A percentile compares a stretch with the other conserved stretches of the same genome.
Evolutionary conservation across 2,797 vertebrate species (phyloP).

Genomic region (Epinephelus malabaricus): DNA sequence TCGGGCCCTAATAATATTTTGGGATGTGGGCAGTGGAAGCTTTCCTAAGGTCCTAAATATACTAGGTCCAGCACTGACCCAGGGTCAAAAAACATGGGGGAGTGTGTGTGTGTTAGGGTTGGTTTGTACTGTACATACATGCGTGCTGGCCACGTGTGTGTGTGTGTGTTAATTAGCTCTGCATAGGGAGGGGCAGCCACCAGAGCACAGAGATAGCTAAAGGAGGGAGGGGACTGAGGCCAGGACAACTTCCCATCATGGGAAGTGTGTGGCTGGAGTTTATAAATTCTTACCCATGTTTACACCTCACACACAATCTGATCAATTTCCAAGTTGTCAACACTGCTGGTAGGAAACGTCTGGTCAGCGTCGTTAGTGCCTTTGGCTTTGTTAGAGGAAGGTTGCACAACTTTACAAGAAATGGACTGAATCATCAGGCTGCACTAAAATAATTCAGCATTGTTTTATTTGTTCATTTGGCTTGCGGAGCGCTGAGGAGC

Average conservation of each 20-base stretch:
- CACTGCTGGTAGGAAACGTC: constrained; percentile 65
- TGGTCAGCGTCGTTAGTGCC: constrained; percentile 8
- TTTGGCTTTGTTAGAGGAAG: constrained; percentile 26
- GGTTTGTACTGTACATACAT: constrained; percentile 4
- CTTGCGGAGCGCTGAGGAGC: constrained; percentile 3
- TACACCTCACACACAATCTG: constrained; percentile 57
- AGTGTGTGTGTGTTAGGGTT: not conserved
- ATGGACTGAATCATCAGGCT: constrained; percentile 20
- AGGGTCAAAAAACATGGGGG: no score
- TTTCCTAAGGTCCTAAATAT: no score
- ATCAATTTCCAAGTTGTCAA: constrained; percentile 39
- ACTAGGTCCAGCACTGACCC: no score
- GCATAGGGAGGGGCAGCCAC: constrained; percentile 23
- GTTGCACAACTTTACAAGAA: not conserved
- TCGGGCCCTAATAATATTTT: no score
- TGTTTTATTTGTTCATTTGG: not conserved
- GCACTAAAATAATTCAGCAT: constrained; percentile 21
- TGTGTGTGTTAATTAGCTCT: constrained; percentile 32
- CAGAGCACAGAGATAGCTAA: not conserved
- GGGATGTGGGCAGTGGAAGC: no score
- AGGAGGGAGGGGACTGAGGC: constrained; percentile 59
- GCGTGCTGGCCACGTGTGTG: not conserved
- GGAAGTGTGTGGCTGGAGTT: constrained; percentile 67
- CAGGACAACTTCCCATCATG: constrained; percentile 46
- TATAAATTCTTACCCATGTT: constrained; percentile 75